Evolutionary conservation across 2,888 invertebrate genomes (phyloP), one percentile per base, ranked within the genome.

Genomic region (Aspidiotus rigidus): DNA sequence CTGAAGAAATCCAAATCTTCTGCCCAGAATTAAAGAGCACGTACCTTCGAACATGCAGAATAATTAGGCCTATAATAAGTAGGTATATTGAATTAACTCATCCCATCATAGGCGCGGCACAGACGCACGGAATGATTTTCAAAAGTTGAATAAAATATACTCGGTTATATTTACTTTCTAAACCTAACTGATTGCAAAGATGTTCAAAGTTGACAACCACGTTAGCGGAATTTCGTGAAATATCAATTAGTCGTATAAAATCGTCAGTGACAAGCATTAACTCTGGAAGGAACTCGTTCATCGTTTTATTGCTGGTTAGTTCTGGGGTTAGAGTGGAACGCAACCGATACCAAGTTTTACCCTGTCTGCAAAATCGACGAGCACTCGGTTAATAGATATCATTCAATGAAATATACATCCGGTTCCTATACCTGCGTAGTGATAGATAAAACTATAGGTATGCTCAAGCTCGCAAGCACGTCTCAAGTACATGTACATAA

Each of bases 21-120:
- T 81, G 2, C 91, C 91, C 71, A 92, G 79, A 80, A 91, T 88
- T 71, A 92, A 77, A 0, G 86, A 86, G 75, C 90, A 92, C 9
- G 87, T 87, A 70, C 88, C 88, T 86, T 77, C 40, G 75, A 77
- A 72, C 64, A 53, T 60, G 11, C 28, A 28, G 2, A 28, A 28
- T 28, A 28, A 28, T 28, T 28, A 28, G 28, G 28, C 28, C 28
- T 28, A 64, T 16, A 61, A 49, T 56, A 15, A 42, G 40, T 56
- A 15, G 1, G 40, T 15, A 16, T 28, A 5, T 28, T 28, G 28
- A 28, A 28, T 3, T 28, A 5, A 28, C 5, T 28, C 5, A n/a
- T n/a, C n/a, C n/a, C n/a, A n/a, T n/a, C n/a, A n/a, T n/a, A n/a
- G n/a, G n/a, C n/a, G n/a, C n/a, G n/a, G n/a, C n/a, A n/a, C 28